Evolutionary conservation across 2,888 invertebrate species (phyloP).

Genomic region (Cheilosia pagana): DNA sequence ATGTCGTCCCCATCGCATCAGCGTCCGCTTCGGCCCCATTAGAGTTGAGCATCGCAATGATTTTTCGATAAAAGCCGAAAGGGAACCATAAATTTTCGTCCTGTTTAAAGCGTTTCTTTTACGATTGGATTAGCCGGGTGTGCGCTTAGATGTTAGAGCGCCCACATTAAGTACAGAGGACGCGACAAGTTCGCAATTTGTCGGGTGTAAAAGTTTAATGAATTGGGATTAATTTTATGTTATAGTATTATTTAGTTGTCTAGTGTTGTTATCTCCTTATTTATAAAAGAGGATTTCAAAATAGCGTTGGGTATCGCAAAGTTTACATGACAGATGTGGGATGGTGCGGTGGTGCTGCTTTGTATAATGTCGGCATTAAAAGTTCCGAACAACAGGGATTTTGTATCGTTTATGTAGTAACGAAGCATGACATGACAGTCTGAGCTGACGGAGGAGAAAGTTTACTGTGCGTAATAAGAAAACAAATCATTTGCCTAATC

Average conservation of each 20-base stretch:
- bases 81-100: conserved; percentile 24
- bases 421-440: conserved; percentile 59
- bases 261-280: conserved; percentile 56
- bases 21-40: not conserved
- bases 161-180: not conserved
- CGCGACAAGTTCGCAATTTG: conserved; percentile 55
- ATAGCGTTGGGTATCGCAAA: conserved; percentile 1
- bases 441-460: conserved; percentile 44
- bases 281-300: conserved; percentile 35
- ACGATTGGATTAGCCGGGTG: conserved; percentile 53
- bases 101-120: conserved; percentile 38
- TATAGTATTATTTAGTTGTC: conserved; percentile 63
- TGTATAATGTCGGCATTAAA: conserved; percentile 38
- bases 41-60: conserved; percentile 41
- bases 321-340: conserved; percentile 11
- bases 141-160: conserved; percentile 2
- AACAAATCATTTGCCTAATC: conserved; percentile 56
- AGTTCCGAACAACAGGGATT: conserved; percentile 47
- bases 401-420: conserved; percentile 51
- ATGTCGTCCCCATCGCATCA: conserved; percentile 26
- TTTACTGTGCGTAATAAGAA: conserved; percentile 30
- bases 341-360: not conserved
- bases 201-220: conserved; percentile 64
- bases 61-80: conserved; percentile 48
- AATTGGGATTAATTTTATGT: conserved; percentile 71